A percentile compares a stretch with the other conserved stretches of the same genome.
phyloP scores from a whole-genome alignment of 2,888 invertebrate species.

The Megalurothrips usitatus region DNA sequence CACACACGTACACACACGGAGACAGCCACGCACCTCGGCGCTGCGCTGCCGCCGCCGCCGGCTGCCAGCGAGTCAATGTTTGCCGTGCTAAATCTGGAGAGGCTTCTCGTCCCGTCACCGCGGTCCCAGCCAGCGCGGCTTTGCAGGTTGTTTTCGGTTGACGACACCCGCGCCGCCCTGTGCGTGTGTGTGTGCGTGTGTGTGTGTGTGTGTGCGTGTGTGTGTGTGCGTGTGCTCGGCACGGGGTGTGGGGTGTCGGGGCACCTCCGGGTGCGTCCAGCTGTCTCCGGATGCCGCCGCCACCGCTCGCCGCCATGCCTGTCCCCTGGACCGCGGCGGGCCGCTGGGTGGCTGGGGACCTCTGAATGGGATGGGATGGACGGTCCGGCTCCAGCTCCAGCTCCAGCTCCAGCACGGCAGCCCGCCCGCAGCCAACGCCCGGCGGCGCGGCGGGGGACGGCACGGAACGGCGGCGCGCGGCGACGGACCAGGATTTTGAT shows the following conservation, averaged over 20 bases:
- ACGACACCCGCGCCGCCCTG: too few relatives aligned
- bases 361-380: background rate
- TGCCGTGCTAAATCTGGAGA: background rate
- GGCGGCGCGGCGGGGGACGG: background rate
- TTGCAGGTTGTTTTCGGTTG: too few relatives aligned
- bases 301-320: background rate
- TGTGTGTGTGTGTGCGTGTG: too few relatives aligned
- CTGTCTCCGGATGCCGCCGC: background rate
- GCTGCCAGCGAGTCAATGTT: background rate
- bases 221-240: too few relatives aligned
- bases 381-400: background rate
- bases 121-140: too few relatives aligned
- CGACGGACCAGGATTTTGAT: background rate
- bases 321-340: background rate
- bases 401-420: too few relatives aligned
- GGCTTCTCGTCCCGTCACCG: too few relatives aligned
- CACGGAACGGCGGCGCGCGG: background rate
- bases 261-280: too few relatives aligned
- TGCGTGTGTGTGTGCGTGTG: too few relatives aligned
- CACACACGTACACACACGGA: background rate
- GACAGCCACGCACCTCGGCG: too few relatives aligned
- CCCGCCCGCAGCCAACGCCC: background rate
- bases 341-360: background rate
- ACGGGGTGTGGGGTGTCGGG: too few relatives aligned
- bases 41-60: background rate